Base-by-base conservation (phyloP, 2,888 invertebrate species). In the Dynastes hyllus region DNA sequence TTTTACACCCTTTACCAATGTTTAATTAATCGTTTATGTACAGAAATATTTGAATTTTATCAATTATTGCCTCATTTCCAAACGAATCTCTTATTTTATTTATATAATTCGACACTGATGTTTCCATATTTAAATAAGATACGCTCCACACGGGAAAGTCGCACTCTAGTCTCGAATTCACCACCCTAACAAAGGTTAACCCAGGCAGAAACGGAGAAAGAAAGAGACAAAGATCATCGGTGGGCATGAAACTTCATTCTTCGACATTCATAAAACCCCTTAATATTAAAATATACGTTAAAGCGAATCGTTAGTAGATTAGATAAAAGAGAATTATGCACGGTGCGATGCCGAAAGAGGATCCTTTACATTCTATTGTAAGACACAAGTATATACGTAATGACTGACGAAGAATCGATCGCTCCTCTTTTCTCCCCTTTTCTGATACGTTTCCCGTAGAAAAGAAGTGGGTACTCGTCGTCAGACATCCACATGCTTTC, bases 281-380 rank as follows among this genome's bases (percentile, higher is more conserved):
- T 75, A 75, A 75, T 75, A 75, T 75, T 75, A 75, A 75, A 75
- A 75, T 75, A 61, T 75, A 75, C 73, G 73, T 75, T 61, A 40
- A 27, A 45, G 73, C 29, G 73, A 61, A 75, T 75, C 63, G 73
- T 75, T 75, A 75, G 73, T 45, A 75, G 76, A 76, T 76, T 76
- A 76, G 76, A 76, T 76, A 76, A 76, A 76, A 76, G 76, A 76
- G 76, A 76, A 76, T 76, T 76, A 76, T 76, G 76, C 76, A 67
- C 76, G 51, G 51, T 22, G 66, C 66, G 11, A 76, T 71, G 71
- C 71, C 73, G 32, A 45, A 75, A 75, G 55, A 75, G 73, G 73
- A 75, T 61, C 73, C 73, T 75, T 75, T 75, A 63, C 61, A 50
- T 75, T 61, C 73, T 61, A 75, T 75, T 75, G 73, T 75, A 32